Conservation (phyloP, 2,797 vertebrate genomes). For the Fratercula arctica region DNA sequence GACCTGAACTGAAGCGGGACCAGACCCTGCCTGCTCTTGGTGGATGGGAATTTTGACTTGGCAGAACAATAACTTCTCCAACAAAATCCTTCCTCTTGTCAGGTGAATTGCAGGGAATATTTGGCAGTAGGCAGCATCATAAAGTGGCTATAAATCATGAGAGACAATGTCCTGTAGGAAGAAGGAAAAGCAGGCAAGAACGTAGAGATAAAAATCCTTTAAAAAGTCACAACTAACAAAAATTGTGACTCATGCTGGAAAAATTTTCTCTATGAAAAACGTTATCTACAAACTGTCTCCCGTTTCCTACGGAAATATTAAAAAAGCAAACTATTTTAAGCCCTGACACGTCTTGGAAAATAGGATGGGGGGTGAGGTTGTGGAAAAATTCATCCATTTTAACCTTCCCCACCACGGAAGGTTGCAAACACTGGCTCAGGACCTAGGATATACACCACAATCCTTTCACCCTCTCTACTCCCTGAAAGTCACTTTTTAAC, state of each 20-base stretch:
- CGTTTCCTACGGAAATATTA: slow-evolving; percentile 21
- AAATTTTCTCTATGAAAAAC: slow-evolving; percentile 23
- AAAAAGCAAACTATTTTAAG: slow-evolving; percentile 48
- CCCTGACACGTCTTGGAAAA: slow-evolving; percentile 16
- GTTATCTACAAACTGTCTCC: slow-evolving; percentile 7
- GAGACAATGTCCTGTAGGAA: slow-evolving; percentile 48
- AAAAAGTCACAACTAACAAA: slow-evolving; percentile 8
- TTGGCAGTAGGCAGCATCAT: slow-evolving; percentile 6
- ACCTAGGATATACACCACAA: background rate
- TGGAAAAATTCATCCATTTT: slow-evolving; percentile 13
- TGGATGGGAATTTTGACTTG: slow-evolving; percentile 37
- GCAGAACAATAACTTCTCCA: background rate
- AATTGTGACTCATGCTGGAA: slow-evolving; percentile 49
- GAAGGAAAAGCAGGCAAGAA: slow-evolving; percentile 48
- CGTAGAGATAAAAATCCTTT: slow-evolving; percentile 29
- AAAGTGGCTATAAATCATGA: slow-evolving; percentile 33
- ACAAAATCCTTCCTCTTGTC: slow-evolving; percentile 35
- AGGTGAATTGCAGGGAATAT: background rate
- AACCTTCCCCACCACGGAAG: background rate
- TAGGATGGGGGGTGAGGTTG: background rate
- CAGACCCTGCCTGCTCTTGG: background rate
- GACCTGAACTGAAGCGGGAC: background rate
- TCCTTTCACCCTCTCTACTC: background rate
- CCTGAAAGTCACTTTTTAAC: slow-evolving; percentile 23
- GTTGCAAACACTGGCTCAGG: background rate